Conservation (phyloP, 2,888 invertebrate species). For the Boloria euphrosyne region DNA sequence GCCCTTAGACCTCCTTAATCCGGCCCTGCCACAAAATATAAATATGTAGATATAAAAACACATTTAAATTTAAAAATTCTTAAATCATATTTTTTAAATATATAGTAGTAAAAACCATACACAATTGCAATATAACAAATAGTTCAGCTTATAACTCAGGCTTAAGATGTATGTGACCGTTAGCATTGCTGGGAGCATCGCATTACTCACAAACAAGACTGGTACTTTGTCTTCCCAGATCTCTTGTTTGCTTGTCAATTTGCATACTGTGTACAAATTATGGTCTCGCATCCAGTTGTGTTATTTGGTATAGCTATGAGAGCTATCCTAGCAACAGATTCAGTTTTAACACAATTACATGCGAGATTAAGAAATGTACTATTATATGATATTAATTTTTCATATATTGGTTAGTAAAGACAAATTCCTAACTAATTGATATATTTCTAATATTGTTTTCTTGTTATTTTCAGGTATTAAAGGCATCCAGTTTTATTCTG, state of each 20-base stretch:
- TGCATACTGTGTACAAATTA: conserved; percentile 10
- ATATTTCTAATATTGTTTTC: background rate
- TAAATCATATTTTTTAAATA: too few relatives aligned
- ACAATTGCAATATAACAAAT: conserved; percentile 8
- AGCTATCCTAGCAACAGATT: background rate
- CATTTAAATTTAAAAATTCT: too few relatives aligned
- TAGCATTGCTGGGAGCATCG: conserved; percentile 14
- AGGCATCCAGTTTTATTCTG: background rate
- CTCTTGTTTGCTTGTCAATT: conserved; percentile 16
- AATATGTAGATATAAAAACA: too few relatives aligned
- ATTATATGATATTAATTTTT: too few relatives aligned
- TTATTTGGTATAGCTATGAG: conserved; percentile 10
- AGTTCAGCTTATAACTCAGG: conserved; percentile 10
- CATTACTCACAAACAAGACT: conserved; percentile 20
- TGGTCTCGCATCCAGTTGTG: conserved; percentile 6
- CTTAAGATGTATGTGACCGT: conserved; percentile 7
- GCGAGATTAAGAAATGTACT: background rate
- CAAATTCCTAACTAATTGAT: background rate
- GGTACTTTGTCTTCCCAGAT: conserved; percentile 16
- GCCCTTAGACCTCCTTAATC: too few relatives aligned
- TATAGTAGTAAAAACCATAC: background rate
- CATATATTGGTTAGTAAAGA: background rate
- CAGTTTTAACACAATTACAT: conserved; percentile 5
- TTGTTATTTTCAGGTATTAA: conserved; percentile 21
- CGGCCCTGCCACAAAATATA: too few relatives aligned